Evolutionary conservation across 2,888 invertebrate genomes (phyloP).

Genomic region (Microplitis manilae): DNA sequence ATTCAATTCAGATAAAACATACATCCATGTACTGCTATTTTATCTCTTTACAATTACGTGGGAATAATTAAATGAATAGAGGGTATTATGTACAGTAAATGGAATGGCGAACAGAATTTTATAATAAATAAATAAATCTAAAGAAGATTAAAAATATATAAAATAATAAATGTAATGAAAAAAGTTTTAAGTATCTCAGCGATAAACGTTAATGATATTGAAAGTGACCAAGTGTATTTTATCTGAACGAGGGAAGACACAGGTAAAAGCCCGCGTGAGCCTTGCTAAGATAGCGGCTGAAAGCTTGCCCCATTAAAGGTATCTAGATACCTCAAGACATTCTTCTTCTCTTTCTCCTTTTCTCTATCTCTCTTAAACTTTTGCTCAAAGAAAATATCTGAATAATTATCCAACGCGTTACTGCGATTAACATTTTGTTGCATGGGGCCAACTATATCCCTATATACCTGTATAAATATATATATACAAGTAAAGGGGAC

Average conservation of each 20-base stretch:
- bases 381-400: slow-evolving; percentile 58
- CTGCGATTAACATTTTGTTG: slow-evolving; percentile 64
- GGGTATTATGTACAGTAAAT: background rate
- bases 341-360: slow-evolving; percentile 53
- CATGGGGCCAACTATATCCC: slow-evolving; percentile 28
- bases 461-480: slow-evolving; percentile 27
- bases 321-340: slow-evolving; percentile 66
- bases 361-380: background rate
- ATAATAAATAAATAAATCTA: slow-evolving; percentile 64
- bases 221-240: slow-evolving; percentile 56
- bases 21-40: background rate
- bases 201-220: slow-evolving; percentile 46
- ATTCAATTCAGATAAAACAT: background rate
- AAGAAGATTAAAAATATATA: slow-evolving; percentile 59
- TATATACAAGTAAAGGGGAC: background rate
- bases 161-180: slow-evolving; percentile 13
- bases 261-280: slow-evolving; percentile 66
- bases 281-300: slow-evolving; percentile 67
- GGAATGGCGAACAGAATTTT: background rate
- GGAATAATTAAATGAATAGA: slow-evolving; percentile 1
- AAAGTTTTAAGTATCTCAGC: slow-evolving; percentile 14
- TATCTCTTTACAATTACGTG: background rate
- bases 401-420: slow-evolving; percentile 67
- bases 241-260: slow-evolving; percentile 56
- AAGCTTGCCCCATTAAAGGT: slow-evolving; percentile 70